Conservation (phyloP, 2,888 invertebrate species). For the Anthophora plumipes region DNA sequence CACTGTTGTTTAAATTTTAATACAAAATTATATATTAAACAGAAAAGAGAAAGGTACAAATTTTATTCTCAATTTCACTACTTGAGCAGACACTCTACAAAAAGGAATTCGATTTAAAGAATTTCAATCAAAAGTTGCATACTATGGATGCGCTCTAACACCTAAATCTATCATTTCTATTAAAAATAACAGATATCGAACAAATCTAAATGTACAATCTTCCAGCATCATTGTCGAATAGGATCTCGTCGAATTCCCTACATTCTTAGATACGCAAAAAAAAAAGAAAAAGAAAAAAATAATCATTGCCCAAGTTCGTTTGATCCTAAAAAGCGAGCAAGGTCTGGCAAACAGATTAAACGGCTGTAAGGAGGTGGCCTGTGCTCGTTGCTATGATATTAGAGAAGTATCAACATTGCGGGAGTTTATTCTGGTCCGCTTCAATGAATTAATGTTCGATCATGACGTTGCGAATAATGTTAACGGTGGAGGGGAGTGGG, state of each 20-base stretch:
- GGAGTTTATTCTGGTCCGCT: conserved; percentile 69
- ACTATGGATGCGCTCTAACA: no score
- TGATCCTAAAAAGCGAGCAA: conserved; percentile 23
- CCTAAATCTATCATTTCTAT: not conserved
- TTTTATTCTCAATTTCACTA: not conserved
- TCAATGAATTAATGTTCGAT: conserved; percentile 56
- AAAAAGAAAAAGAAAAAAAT: not conserved
- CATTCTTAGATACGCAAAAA: no score
- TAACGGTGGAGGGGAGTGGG: not conserved
- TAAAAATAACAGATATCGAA: not conserved
- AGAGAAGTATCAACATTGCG: conserved; percentile 81
- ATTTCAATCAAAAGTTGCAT: not conserved
- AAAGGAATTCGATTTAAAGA: not conserved
- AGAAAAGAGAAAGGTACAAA: not conserved
- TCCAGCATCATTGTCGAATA: no score
- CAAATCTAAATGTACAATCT: not conserved
- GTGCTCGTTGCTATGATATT: conserved; percentile 78
- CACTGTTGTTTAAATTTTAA: not conserved
- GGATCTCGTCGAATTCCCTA: no score
- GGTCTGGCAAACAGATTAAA: conserved; percentile 72
- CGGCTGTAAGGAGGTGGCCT: conserved; percentile 78
- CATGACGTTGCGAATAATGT: conserved; percentile 6
- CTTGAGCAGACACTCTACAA: no score
- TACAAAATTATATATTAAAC: not conserved
- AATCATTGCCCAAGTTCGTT: not conserved